Evolutionary conservation across 2,113 vertebrate genomes (phyloP), one percentile per base, ranked within the genome.

Genomic region (Osmerus mordax): DNA sequence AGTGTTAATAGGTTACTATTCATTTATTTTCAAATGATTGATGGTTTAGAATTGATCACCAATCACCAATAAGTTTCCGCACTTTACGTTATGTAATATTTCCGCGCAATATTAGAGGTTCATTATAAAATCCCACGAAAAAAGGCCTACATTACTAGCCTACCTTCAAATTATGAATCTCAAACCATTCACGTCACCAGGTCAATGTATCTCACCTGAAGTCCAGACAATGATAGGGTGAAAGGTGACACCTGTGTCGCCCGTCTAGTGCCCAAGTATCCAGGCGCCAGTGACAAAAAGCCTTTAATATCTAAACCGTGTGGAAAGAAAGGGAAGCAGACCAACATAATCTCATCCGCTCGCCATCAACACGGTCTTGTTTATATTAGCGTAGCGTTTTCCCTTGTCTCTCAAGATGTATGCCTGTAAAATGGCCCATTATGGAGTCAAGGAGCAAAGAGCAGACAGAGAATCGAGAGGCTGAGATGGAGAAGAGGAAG

Each of bases 221-320:
- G 59, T 70, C 36, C 74, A 74, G 66, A 79, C 54, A 65, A 61
- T 62, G 23, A 62, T 41, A 2, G 3, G 62, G 52, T 84, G 89
- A 84, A 90, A 88, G 62, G 65, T 72, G 83, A 92, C 89, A 89
- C 86, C 85, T 67, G 71, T 61, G 56, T 83, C 78, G 73, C 72
- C 85, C 87, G 76, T 89, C 87, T 85, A 71, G 70, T 85, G 85
- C 77, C 82, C 87, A 85, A 84, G 84, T 88, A 83, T 32, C 29
- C 83, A 89, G 92, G 91, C 92, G 92, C 92, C 93, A 93, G 70
- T 64, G 73, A 90, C 82, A 87, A 88, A 89, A 83, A 87, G 86
- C 87, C 87, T 81, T 77, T 81, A 79, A 80, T 83, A 82, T 75
- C 83, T 83, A 81, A 90, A 87, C 85, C 79, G 82, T 69, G 77